Evolutionary conservation across 2,797 vertebrate species (phyloP), one percentile per base, ranked within the genome.

Genomic region (Chromobotia macracanthus): DNA sequence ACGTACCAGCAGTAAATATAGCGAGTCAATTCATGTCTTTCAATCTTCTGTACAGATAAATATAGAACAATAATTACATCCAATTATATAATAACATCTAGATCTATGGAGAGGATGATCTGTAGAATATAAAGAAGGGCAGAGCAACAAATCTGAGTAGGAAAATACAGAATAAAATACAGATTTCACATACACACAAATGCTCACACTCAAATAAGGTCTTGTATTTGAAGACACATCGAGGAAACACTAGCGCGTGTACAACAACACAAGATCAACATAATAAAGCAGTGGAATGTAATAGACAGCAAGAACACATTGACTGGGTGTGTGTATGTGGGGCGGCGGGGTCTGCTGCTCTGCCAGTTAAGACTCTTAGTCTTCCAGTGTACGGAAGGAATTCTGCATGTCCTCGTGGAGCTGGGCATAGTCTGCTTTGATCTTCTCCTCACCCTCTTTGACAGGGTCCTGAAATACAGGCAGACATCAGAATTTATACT

Each of bases 351-450:
- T 64, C 44, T 61, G 72, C 72, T 44, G 77, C 84, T 65, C 67
- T 82, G 68, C 51, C 67, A 55, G 51, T 28, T 7, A 2, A 9
- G 68, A 18, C 21, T 16, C 2, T 89, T 81, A 94, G 84, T 94
- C 93, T 80, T 99, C 97, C 85, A 99, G 93, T 71, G 95, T 95
- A 84, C 97, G 94, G 94, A 99, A 99, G 61, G 94, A 91, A 58
- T 96, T 99, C 92, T 98, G 97, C 97, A 99, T 99, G 85, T 99
- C 97, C 90, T 99, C 97, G 87, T 95, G 92, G 75, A 99, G 95
- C 87, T 98, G 96, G 74, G 94, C 90, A 3, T 93, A 98, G 74
- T 99, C 97, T 0, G 93, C 95, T 89, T 97, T 98, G 85, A 99
- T 97, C 89, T 98, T 99, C 66, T 92, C 90, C 87, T 99, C 98